A percentile compares a stretch with the other conserved stretches of the same genome.
phyloP scores from a whole-genome alignment of 2,888 invertebrate genomes.

The Cataglyphis livida region DNA sequence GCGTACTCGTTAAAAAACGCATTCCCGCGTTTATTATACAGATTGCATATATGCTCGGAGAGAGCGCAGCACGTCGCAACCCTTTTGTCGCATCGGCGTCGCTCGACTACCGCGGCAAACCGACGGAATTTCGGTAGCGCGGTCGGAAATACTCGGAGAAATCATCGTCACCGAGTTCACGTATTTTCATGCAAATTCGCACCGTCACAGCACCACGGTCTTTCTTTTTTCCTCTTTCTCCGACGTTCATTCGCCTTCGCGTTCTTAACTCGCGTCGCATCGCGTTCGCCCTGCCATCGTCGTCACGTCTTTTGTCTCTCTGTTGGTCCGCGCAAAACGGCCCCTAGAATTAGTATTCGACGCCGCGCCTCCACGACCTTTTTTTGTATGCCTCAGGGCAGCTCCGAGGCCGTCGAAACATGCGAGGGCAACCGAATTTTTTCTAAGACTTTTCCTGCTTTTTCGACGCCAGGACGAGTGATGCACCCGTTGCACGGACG shows the following conservation, averaged over 20 bases:
- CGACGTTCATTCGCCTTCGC: constrained; percentile 7
- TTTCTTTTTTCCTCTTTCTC: background rate
- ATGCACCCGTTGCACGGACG: constrained; percentile 32
- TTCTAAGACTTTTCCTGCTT: constrained; percentile 69
- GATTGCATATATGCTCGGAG: constrained; percentile 64
- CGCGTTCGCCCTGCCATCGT: constrained; percentile 14
- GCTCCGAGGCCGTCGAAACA: constrained; percentile 70
- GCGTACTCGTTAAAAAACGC: constrained; percentile 72
- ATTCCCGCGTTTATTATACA: constrained; percentile 63
- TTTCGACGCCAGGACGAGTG: constrained; percentile 54
- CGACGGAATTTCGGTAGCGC: constrained; percentile 29
- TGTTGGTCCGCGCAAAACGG: constrained; percentile 57
- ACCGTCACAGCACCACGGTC: constrained; percentile 34
- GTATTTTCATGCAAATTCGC: constrained; percentile 74
- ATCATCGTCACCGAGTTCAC: constrained; percentile 71
- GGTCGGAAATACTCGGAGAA: constrained; percentile 42
- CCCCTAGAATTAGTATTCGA: constrained; percentile 80
- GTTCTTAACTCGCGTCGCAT: constrained; percentile 20
- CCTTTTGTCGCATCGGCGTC: constrained; percentile 67
- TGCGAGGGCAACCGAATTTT: constrained; percentile 64
- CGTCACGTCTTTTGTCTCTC: constrained; percentile 53
- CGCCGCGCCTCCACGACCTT: constrained; percentile 63
- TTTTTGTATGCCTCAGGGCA: constrained; percentile 79
- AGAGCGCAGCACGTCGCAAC: constrained; percentile 29
- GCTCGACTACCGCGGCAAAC: constrained; percentile 59